Conservation (phyloP, 2,113 vertebrate species). For the Gorsachius goisagi region DNA sequence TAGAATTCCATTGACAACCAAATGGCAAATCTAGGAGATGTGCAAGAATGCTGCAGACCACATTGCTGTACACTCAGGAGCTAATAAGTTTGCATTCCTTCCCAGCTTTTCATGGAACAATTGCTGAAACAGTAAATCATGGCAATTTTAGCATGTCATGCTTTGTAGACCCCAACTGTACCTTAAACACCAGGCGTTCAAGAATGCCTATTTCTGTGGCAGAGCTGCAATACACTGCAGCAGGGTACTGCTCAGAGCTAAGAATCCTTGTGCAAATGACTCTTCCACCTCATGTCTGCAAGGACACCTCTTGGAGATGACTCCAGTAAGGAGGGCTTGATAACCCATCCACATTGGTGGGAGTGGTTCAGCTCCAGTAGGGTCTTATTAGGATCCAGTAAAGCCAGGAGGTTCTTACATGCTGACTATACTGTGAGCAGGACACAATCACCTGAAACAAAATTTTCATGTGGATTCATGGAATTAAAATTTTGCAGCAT, state of each 20-base stretch:
- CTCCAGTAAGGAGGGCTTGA: not conserved
- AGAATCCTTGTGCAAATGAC: not conserved
- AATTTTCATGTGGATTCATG: rapidly evolving
- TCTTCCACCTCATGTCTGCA: not conserved
- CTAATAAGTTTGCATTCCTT: not conserved
- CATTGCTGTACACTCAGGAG: not conserved
- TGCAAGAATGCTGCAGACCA: not conserved
- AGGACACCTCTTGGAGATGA: not conserved
- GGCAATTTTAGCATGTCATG: not conserved
- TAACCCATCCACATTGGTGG: not conserved
- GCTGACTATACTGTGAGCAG: too few relatives aligned
- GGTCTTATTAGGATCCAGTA: rapidly evolving
- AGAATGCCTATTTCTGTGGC: not conserved
- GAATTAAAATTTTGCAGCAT: not conserved
- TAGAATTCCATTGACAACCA: not conserved
- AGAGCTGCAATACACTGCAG: not conserved
- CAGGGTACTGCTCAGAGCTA: not conserved
- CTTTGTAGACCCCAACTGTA: not conserved
- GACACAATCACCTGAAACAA: not conserved
- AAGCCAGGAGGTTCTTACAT: not conserved
- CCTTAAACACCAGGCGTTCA: not conserved
- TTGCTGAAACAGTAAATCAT: not conserved
- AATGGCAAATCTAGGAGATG: not conserved
- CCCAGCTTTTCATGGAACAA: rapidly evolving
- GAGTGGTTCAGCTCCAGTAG: not conserved